Base-by-base conservation (phyloP, 1,140 invertebrate species). In the Goniozus legneri region DNA sequence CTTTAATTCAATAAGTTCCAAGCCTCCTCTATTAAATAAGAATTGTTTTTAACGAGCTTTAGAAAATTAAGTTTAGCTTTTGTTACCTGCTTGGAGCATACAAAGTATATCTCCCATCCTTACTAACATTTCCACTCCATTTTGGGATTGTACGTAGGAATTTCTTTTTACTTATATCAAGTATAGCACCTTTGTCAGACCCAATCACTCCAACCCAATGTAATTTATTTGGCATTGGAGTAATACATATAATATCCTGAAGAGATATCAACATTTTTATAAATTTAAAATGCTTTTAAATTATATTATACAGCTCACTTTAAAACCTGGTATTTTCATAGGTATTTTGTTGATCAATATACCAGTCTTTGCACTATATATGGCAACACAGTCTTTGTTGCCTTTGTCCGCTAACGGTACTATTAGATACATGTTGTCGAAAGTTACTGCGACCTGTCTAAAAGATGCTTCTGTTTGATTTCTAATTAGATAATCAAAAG, bases 71-170 rank as follows among this genome's bases (percentile, higher is more conserved):
- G n/a, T 48, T 54, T n/a, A 16, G 37, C 4, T 38, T 27, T 39
- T 3, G 34, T 54, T 65, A 83, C 81, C 82, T 79, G 36, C 86
- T 84, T 0, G 95, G 95, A 0, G 95, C 95, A 65, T 92, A 95
- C 0, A 99, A 77, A 0, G 95, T 96, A 46, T 86, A 87, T 69
- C 92, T 92, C n/a, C 91, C 90, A 73, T 93, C 90, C 52, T 81
- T 80, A 1, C 90, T 92, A 43, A 90, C 87, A 44, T 82, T 85
- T 16, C 89, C 89, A 51, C 85, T 86, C 89, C 89, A 92, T 65
- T 89, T 88, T 1, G 86, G 84, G 39, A 92, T 79, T 15, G 81
- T 85, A 59, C 88, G 79, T 33, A 89, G 77, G 53, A 87, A 83
- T 64, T 87, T 85, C 56, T 90, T 91, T 12, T 80, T 85, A 61